Evolutionary conservation across 2,797 vertebrate genomes (phyloP).

Genomic region (Threskiornis aethiopicus): DNA sequence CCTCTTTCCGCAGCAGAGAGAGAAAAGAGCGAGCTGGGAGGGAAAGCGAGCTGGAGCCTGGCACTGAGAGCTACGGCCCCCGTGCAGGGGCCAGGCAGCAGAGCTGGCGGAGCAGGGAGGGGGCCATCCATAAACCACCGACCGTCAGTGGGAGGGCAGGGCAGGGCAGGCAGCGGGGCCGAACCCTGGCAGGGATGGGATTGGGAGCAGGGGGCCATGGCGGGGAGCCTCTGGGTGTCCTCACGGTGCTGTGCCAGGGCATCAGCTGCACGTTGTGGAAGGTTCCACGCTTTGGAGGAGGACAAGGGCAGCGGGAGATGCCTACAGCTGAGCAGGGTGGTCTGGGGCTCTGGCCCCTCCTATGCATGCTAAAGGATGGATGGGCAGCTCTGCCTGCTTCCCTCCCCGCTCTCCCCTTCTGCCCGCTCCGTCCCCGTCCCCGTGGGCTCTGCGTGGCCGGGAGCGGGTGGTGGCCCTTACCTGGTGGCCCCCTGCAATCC

Average conservation of each 20-base stretch:
- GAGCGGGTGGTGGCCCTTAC: conserved; percentile 63
- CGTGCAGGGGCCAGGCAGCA: not conserved
- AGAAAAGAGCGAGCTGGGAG: conserved; percentile 63
- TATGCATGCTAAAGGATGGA: not conserved
- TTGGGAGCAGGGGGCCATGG: not conserved
- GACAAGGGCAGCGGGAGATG: not conserved
- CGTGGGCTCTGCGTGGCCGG: not conserved
- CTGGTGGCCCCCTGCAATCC: conserved; percentile 71
- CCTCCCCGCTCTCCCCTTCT: not conserved
- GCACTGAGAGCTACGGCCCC: not conserved
- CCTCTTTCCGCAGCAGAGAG: conserved; percentile 54
- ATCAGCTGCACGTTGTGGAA: too few relatives aligned
- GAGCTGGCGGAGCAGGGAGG: conserved; percentile 3
- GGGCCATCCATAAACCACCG: conserved; percentile 72
- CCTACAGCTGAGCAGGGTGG: not conserved
- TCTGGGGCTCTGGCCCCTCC: not conserved
- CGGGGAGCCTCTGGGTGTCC: not conserved
- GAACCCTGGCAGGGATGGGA: not conserved
- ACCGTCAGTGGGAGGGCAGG: not conserved
- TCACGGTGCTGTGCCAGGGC: not conserved
- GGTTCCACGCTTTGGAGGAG: not conserved
- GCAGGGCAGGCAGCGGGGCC: not conserved
- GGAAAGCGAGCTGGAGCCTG: conserved; percentile 24
- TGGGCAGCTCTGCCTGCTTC: not conserved
- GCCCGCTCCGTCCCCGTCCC: not conserved